Evolutionary conservation across 2,113 vertebrate genomes (phyloP), one percentile per base, ranked within the genome.

Genomic region (Microcebus jonahi): DNA sequence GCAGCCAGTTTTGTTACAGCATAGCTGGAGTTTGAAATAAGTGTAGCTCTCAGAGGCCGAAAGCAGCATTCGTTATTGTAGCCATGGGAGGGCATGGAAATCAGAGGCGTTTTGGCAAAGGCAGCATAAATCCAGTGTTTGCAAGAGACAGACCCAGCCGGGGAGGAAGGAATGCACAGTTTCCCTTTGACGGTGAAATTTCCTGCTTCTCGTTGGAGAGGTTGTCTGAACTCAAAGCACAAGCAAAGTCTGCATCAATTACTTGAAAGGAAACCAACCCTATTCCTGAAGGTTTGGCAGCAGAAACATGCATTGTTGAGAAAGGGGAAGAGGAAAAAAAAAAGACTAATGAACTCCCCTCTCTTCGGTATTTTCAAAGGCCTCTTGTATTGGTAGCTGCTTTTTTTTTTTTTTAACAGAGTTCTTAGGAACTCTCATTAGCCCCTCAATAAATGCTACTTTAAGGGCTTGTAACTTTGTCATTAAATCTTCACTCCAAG

Each of bases 251-350:
- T 96, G 98, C 98, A 98, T 99, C 98, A 98, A 98, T 98, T 98
- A 99, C 98, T 98, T 98, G 97, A 98, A 99, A 98, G 98, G 98
- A 99, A 99, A 98, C 98, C 98, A 98, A 96, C 97, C 97, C 97
- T 94, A 88, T 94, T 98, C 98, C 98, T 95, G 92, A 98, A 97
- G 80, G 97, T 97, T 98, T 98, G 98, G 98, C 98, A 98, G 97
- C 96, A n/a, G n/a, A n/a, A n/a, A n/a, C n/a, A n/a, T n/a, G n/a
- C n/a, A n/a, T n/a, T n/a, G n/a, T n/a, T n/a, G n/a, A n/a, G n/a
- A n/a, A n/a, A n/a, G n/a, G n/a, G n/a, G n/a, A n/a, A n/a, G n/a
- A n/a, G n/a, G n/a, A n/a, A n/a, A n/a, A n/a, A n/a, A n/a, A n/a
- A n/a, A n/a, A n/a, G n/a, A n/a, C n/a, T n/a, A n/a, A n/a, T n/a